Evolutionary conservation across 1,140 invertebrate genomes (phyloP), one percentile per base, ranked within the genome.

Genomic region (Triops longicaudatus): DNA sequence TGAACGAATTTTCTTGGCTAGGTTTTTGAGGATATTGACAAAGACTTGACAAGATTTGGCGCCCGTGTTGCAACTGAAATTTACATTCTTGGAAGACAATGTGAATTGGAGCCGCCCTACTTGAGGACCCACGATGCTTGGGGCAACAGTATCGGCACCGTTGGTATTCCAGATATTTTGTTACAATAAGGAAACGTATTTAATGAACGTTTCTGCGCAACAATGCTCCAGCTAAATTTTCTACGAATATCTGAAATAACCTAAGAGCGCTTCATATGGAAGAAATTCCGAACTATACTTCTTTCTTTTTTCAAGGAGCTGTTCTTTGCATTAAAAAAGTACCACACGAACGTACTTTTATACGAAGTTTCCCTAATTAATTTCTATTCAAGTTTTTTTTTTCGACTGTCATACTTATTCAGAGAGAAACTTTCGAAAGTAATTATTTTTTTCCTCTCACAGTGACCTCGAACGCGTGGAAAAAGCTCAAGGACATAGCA

Each of bases 391-490:
- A 75, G 27, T 77, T 22, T 71, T 50, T 42, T 17, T 41, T 78
- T 50, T 26, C 9, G 11, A 78, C 74, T 44, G 43, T 31, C 17
- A 50, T 26, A 76, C 37, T 22, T 26, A n/a, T 78, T 37, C 12
- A 37, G 41, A 37, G 26, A 44, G 27, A 73, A 28, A 73, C 37
- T 42, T n/a, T 43, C 26, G n/a, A 14, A 43, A 77, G 63, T 71
- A 31, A 37, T 72, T 9, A 43, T 26, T 27, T 75, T 73, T 73
- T 37, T 76, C 26, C 80, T 84, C 50, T 77, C 76, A 1, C 42
- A 83, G 78, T 84, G 71, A 88, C 87, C 4, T 86, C 85, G 79
- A 75, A 82, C 26, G 88, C 88, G 41, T 90, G 88, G 88, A 84
- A 85, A 71, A 80, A 83, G 78, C 84, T 88, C 83, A 87, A 89